Base-by-base conservation (phyloP, 2,797 vertebrate species). In the Tragopan temminckii region DNA sequence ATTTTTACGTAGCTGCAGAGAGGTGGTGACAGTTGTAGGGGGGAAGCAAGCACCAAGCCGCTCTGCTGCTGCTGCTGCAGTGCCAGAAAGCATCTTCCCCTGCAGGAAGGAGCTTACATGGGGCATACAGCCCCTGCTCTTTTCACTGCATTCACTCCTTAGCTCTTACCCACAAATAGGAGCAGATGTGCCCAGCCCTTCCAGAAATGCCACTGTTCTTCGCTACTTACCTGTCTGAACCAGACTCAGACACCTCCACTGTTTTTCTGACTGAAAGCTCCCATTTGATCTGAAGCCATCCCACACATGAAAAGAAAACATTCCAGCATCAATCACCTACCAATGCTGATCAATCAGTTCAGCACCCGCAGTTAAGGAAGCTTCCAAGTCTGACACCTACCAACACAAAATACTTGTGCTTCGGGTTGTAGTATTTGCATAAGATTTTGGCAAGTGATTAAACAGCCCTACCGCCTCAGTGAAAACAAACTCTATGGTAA, bases 371-470 rank as follows among this genome's bases (percentile, higher is more conserved):
- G 8, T 15, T 67, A 42, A 40, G 17, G 12, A n/a, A 17, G 12
- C 50, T 88, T 85, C 87, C 88, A 95, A 94, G 66, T 40, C 92
- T 89, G 92, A 92, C 81, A 91, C 6, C 79, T 23, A 38, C 89
- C 94, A 45, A 52, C 85, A 50, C 80, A 85, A 93, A 87, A 85
- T 55, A 83, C 87, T 52, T 77, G 92, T 85, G 89, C 87, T 95
- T 89, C 50, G 1, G 52, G 85, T 95, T 93, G 85, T 35, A 64
- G 18, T 20, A 93, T 94, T 95, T 96, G 94, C 94, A 97, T 94
- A 92, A 92, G 91, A 58, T 50, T 84, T 84, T 97, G 96, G 94
- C 92, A 90, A 61, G 63, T 70, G 85, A 95, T 95, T 67, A 95
- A 96, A 95, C 74, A 91, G 89, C 92, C 55, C 48, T 45, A 64